A percentile compares a stretch with the other conserved stretches of the same genome.
phyloP scores from a whole-genome alignment of 2,888 invertebrate genomes.

The Drosophila nr. medialis region DNA sequence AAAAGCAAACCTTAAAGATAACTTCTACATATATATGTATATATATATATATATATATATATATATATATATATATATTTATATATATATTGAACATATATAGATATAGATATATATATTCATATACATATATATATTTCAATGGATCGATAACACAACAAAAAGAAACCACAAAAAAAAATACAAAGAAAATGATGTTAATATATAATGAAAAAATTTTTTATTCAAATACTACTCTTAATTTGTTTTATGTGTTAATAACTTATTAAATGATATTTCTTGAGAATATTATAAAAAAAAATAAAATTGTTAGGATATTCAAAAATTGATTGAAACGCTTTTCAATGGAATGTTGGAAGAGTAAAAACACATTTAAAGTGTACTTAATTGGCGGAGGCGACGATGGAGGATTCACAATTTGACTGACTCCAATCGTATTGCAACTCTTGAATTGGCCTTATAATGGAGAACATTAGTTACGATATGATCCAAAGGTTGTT shows the following conservation, averaged over 20 bases:
- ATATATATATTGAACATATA: conserved; percentile 31
- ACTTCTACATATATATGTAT: conserved; percentile 37
- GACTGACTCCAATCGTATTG: background rate
- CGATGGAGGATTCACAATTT: background rate
- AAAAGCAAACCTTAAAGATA: conserved; percentile 30
- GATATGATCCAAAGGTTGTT: background rate
- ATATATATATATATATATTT: conserved; percentile 31
- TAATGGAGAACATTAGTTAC: background rate
- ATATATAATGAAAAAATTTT: conserved; percentile 72
- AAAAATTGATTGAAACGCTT: conserved; percentile 44
- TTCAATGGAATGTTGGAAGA: background rate
- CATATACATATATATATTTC: conserved; percentile 72
- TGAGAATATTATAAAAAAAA: conserved; percentile 71
- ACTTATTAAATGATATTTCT: conserved; percentile 80
- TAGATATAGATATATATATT: conserved; percentile 32
- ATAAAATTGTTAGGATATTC: conserved; percentile 79
- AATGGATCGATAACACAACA: conserved; percentile 71
- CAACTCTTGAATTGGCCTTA: background rate
- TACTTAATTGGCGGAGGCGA: background rate
- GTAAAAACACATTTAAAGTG: background rate
- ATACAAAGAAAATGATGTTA: conserved; percentile 60
- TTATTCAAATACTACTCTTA: conserved; percentile 80
- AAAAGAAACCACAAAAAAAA: conserved; percentile 29
- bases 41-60: conserved; percentile 22
- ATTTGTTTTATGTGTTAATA: conserved; percentile 82